Evolutionary conservation across 92 coral and sea anemone genomes (phyloP).

Genomic region (Heliopora coerulea): DNA sequence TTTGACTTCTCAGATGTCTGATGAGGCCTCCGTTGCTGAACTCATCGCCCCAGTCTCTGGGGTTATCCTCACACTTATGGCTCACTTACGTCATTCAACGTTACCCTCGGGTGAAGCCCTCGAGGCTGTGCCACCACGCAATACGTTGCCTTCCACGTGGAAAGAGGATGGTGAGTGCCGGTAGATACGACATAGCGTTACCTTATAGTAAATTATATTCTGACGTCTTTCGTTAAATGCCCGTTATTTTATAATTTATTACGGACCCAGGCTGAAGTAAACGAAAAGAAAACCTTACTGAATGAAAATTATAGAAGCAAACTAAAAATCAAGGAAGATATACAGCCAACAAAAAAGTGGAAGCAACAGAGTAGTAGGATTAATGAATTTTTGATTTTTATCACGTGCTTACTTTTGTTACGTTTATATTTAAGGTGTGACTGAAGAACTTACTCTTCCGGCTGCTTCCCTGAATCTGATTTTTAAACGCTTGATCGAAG

Average conservation of each 20-base stretch:
- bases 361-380: no score
- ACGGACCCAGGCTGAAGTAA: no score
- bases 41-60: constrained; percentile 93
- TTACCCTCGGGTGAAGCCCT: constrained; percentile 55
- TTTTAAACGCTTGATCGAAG: constrained; percentile 78
- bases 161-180: constrained; percentile 18
- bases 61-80: constrained; percentile 77
- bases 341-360: no score
- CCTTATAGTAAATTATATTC: no score
- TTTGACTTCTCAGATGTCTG: constrained; percentile 64
- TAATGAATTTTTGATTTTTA: neutral
- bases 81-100: constrained; percentile 86
- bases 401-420: neutral
- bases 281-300: no score
- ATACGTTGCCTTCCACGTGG: constrained; percentile 17
- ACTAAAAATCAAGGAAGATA: no score
- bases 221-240: no score
- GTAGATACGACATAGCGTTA: no score
- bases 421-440: constrained; percentile 1
- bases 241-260: no score
- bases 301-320: no score
- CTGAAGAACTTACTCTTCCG: constrained; percentile 59
- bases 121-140: constrained; percentile 18
- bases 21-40: constrained; percentile 75
- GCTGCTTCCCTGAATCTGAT: constrained; percentile 83